Evolutionary conservation across 2,113 vertebrate genomes (phyloP).

Genomic region (Limnothrissa miodon): DNA sequence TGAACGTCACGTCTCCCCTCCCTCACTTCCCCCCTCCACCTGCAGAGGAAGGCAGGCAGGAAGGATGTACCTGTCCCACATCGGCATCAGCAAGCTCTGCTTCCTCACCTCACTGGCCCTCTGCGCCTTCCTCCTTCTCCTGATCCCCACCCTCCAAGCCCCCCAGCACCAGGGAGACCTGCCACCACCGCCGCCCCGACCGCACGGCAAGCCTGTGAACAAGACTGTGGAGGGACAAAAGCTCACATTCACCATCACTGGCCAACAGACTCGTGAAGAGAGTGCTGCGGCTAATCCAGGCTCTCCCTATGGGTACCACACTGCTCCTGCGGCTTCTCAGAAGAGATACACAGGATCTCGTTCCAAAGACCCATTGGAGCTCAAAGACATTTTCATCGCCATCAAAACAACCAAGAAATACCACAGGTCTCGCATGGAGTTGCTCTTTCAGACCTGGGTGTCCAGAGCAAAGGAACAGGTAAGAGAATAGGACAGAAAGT

Average conservation of each 20-base stretch:
- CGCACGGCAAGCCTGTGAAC: constrained; percentile 41
- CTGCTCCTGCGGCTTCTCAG: constrained; percentile 36
- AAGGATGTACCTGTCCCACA: constrained; percentile 77
- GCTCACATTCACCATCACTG: background rate
- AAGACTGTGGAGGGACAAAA: background rate
- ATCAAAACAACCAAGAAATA: constrained; percentile 94
- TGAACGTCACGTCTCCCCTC: constrained; percentile 47
- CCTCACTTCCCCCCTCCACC: background rate
- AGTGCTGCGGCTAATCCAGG: background rate
- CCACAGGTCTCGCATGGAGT: constrained; percentile 81
- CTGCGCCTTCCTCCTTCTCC: constrained; percentile 78
- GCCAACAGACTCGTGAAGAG: background rate
- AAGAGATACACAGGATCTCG: constrained; percentile 17
- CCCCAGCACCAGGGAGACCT: constrained; percentile 42
- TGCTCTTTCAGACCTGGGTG: constrained; percentile 93
- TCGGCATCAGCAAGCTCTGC: constrained; percentile 79
- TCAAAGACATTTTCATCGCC: constrained; percentile 89
- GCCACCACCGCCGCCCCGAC: constrained; percentile 50
- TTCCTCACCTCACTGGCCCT: constrained; percentile 78
- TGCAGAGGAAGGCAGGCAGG: constrained; percentile 13
- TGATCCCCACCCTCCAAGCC: constrained; percentile 72
- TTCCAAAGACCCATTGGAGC: constrained; percentile 67
- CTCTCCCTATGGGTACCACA: constrained; percentile 31
- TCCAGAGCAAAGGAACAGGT: constrained; percentile 85
- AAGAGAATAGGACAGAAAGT: constrained; percentile 36